Conservation (phyloP, 2,888 invertebrate species). For the Macaria liturata region DNA sequence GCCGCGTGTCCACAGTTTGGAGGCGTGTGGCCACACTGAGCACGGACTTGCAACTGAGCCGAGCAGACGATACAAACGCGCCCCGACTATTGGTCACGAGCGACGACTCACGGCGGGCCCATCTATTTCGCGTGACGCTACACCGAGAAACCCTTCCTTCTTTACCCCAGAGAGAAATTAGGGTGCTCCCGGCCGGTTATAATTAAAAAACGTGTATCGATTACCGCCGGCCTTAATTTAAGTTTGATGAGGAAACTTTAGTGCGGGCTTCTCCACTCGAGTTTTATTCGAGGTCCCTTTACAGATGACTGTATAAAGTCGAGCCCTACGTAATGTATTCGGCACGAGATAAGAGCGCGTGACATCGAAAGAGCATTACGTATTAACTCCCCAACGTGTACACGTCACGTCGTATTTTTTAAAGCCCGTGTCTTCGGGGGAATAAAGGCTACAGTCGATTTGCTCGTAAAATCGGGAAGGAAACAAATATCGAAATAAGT, state of each 20-base stretch:
- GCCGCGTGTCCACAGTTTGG: constrained; percentile 59
- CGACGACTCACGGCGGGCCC: constrained; percentile 72
- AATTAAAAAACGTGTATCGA: constrained; percentile 69
- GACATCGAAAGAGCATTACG: constrained; percentile 28
- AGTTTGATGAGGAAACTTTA: constrained; percentile 40
- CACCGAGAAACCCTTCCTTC: constrained; percentile 74
- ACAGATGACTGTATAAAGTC: constrained; percentile 22
- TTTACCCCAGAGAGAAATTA: constrained; percentile 72
- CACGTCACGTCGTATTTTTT: constrained; percentile 23
- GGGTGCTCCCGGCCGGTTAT: constrained; percentile 56
- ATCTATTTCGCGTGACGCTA: constrained; percentile 80
- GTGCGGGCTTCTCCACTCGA: constrained; percentile 22
- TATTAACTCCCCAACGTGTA: constrained; percentile 24
- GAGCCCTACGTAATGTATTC: constrained; percentile 21
- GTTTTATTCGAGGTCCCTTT: constrained; percentile 27
- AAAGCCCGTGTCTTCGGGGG: constrained; percentile 15
- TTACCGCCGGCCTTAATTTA: constrained; percentile 44
- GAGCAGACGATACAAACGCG: constrained; percentile 65
- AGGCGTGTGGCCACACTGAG: constrained; percentile 76
- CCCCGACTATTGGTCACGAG: constrained; percentile 76
- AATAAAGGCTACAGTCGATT: constrained; percentile 19
- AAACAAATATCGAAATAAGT: constrained; percentile 26
- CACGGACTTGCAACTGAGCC: constrained; percentile 72
- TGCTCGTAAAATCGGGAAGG: constrained; percentile 17
- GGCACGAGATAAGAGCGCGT: constrained; percentile 23